Evolutionary conservation across 1,140 invertebrate species (phyloP), one percentile per base, ranked within the genome.

Genomic region (Leptoteleia sp.): DNA sequence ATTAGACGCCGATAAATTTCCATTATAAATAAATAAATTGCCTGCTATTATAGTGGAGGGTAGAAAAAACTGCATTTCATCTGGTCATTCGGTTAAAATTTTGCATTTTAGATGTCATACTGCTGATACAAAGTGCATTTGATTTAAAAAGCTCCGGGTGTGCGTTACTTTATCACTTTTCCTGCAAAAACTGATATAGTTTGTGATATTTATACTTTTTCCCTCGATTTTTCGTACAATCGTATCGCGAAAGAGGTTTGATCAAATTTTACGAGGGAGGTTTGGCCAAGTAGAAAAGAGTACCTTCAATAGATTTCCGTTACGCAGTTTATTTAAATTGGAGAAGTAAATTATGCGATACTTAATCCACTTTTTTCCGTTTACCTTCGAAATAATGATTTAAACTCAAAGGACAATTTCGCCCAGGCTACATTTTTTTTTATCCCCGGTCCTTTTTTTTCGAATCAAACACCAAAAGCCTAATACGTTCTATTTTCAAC

Each of bases 271-370:
- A 73, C 59, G 71, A 75, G 59, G 37, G 43, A 42, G 52, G 59
- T 57, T 75, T 65, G 71, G 71, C 37, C 59, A 65, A 72, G 68
- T 52, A 72, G 57, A 62, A 75, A 65, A 50, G 42, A 75, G 52
- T 45, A 17, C 61, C 27, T 37, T 75, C 71, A 45, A 75, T 75
- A 61, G 61, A 75, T 75, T 75, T 59, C 38, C 42, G 43, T 59
- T 27, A 17, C 9, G n/a, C 61, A 37, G 42, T 75, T 67, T 61
- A 75, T 67, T 75, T 47, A 75, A 67, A 75, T 67, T 61, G 45
- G 22, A 45, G 35, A 11, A 52, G 45, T 75, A 48, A 59, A 75
- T 67, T 75, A 57, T 52, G 29, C 54, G 43, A 52, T 22, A 54
- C 7, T 71, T 75, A 65, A 75, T 75, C 45, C 37, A 59, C 71